These are phyloP conservation scores for Daktulosphaira vitifoliae DNA, from an alignment of 1,140 invertebrate species.

Conservation along the genomic window DNA sequence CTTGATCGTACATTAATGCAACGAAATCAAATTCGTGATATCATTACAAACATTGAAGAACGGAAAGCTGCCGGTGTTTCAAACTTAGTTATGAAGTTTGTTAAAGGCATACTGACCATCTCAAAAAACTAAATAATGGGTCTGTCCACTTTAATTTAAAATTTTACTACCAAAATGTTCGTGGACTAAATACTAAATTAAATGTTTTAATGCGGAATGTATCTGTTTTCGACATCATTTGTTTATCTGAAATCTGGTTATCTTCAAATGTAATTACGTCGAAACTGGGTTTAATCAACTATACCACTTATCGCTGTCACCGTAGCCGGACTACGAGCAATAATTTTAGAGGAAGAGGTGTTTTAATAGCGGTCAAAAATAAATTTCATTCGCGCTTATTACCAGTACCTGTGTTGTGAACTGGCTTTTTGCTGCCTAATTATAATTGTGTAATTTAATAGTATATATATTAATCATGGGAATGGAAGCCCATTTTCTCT, in stretches of 20 bases:
- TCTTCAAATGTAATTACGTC: neutral
- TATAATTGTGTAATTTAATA: too few relatives aligned
- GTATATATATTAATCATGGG: too few relatives aligned
- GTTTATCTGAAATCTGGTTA: neutral
- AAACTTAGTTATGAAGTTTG: neutral
- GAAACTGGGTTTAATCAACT: neutral
- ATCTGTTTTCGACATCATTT: too few relatives aligned
- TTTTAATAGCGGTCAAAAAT: too few relatives aligned
- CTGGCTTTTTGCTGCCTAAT: too few relatives aligned
- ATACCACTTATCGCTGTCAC: neutral
- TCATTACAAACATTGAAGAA: neutral
- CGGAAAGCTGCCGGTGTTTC: neutral
- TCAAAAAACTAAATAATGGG: neutral
- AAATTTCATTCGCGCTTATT: too few relatives aligned
- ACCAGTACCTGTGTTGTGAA: too few relatives aligned
- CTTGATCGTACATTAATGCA: neutral
- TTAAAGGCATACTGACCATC: neutral
- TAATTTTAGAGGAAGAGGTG: too few relatives aligned
- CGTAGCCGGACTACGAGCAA: too few relatives aligned
- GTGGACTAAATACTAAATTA: neutral
- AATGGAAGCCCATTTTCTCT: too few relatives aligned
- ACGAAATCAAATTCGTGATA: slow-evolving; percentile 2
- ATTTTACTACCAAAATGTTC: neutral
- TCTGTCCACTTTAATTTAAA: neutral
- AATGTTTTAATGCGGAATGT: neutral